phyloP scores from a whole-genome alignment of 2,888 invertebrate species.

The Ashinkailepas kermadecensis region DNA sequence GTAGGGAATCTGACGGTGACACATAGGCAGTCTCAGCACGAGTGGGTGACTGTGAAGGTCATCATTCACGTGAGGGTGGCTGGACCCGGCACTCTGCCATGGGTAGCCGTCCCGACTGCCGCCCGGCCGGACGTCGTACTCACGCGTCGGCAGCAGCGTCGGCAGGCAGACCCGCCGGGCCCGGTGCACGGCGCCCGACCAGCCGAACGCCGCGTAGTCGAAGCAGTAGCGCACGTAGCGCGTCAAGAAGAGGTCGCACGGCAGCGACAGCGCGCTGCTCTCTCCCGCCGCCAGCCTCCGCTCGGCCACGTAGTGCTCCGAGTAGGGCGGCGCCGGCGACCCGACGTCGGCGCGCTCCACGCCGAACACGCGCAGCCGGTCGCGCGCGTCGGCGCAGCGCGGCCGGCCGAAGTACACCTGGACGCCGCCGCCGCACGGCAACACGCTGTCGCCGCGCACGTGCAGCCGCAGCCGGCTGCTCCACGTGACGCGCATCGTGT shows the following conservation, averaged over 20 bases:
- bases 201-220: slow-evolving; percentile 76
- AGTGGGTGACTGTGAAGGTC: no score
- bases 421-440: slow-evolving; percentile 31
- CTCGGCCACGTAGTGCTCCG: slow-evolving; percentile 57
- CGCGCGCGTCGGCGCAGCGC: slow-evolving; percentile 34
- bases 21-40: no score
- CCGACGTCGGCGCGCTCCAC: slow-evolving; percentile 61
- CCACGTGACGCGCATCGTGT: background rate
- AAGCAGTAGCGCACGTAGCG: slow-evolving; percentile 79
- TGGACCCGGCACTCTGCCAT: no score
- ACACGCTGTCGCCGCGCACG: slow-evolving; percentile 23
- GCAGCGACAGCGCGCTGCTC: slow-evolving; percentile 61
- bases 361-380: slow-evolving; percentile 50
- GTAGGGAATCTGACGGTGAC: no score
- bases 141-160: slow-evolving; percentile 70
- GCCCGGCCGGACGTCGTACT: slow-evolving; percentile 34
- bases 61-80: no score
- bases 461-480: background rate
- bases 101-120: no score
- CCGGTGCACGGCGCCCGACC: slow-evolving; percentile 74
- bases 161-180: slow-evolving; percentile 77
- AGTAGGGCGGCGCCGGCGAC: slow-evolving; percentile 58
- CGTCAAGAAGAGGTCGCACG: slow-evolving; percentile 74
- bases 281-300: slow-evolving; percentile 56
- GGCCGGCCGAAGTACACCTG: slow-evolving; percentile 35